Conservation (phyloP, 2,113 vertebrate species). For the Grus americana region DNA sequence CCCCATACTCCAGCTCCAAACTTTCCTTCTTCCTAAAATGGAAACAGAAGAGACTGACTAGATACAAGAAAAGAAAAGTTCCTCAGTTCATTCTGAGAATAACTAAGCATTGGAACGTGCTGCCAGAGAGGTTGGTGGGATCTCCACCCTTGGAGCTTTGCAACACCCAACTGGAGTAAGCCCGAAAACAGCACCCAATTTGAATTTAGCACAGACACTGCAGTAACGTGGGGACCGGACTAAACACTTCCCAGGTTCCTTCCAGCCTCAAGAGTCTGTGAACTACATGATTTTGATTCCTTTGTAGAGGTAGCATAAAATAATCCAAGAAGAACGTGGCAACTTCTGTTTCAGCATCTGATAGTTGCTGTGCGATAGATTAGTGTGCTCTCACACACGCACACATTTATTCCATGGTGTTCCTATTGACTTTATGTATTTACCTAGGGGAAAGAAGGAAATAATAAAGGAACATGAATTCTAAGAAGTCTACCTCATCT, state of each 20-base stretch:
- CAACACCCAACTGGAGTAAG: background rate
- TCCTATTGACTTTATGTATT: background rate
- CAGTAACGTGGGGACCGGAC: background rate
- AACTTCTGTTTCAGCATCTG: background rate
- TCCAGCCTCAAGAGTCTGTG: too few relatives aligned
- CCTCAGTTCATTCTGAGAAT: background rate
- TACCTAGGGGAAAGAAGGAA: background rate
- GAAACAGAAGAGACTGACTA: background rate
- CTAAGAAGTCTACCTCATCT: background rate
- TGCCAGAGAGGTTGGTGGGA: background rate
- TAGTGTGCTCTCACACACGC: background rate
- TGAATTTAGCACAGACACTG: background rate
- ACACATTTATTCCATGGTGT: background rate
- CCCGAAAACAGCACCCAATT: background rate
- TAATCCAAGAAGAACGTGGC: background rate
- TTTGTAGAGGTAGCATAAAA: background rate
- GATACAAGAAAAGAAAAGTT: background rate
- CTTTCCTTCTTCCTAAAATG: background rate
- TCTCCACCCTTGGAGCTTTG: background rate
- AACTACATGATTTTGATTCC: background rate
- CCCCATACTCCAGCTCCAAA: background rate
- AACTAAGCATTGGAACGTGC: background rate
- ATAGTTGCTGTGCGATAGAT: accelerated
- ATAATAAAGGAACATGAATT: background rate
- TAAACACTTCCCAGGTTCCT: background rate